Base-by-base conservation (phyloP, 2,888 invertebrate species). In the Protonemura montana region DNA sequence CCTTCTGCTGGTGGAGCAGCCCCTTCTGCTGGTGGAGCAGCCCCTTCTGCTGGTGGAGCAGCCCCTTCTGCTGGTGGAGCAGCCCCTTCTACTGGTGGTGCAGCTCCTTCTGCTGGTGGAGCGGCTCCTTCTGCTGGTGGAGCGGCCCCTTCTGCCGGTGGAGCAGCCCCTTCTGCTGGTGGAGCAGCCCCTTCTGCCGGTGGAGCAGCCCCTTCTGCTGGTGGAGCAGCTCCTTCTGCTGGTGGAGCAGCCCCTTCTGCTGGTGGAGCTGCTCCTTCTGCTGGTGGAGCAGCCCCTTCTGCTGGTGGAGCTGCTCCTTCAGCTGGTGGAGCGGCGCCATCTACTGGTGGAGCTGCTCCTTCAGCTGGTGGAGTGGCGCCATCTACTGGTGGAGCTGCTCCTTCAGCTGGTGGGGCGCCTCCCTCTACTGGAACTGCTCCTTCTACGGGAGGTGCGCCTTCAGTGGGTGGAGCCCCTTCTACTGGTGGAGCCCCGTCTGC, bases 251-350 rank as follows among this genome's bases (percentile, higher is more conserved):
- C 78, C 6, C 27, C 78, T 29, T 90, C 89, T 85, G 91, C 90
- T 35, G 90, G 88, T 28, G 89, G 25, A 5, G 81, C 86, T 7
- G 77, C 91, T 90, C 88, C 92, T 91, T 90, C 91, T 90, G 90
- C 91, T 28, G 76, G 76, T 7, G 85, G 82, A 16, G 87, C 77
- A 41, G 87, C 89, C 28, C 88, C 88, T 87, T 90, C 90, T 26
- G 88, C 89, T 25, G 88, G 88, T 28, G 87, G 86, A 26, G 88
- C 87, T 76, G 88, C 88, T 85, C 87, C 89, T 81, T 87, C 86
- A 27, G 89, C 88, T 81, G 88, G 78, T 78, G 88, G 88, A 29
- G 81, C 29, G 82, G 88, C 89, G 26, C 88, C 88, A 87, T 89
- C 89, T n/a, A 88, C 89, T 29, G 89, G 87, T 35, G 88, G 87